Conservation (phyloP, 2,113 vertebrate species). For the Fregata magnificens region DNA sequence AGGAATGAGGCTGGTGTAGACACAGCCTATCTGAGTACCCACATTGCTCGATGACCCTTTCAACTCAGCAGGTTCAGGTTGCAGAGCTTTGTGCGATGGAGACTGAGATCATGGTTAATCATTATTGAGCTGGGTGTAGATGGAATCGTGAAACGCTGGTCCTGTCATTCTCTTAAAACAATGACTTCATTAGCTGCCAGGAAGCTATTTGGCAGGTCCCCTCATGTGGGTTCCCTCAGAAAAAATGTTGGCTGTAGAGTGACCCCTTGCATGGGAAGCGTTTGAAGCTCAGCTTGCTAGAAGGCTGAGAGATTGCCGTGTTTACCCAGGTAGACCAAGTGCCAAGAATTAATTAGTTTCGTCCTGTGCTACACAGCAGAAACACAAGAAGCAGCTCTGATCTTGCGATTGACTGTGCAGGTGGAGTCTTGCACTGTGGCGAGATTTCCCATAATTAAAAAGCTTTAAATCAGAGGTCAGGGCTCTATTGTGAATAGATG, state of each 20-base stretch:
- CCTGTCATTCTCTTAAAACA: slow-evolving; percentile 33
- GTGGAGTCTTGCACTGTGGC: neutral
- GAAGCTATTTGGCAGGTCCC: slow-evolving; percentile 2
- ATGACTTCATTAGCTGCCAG: neutral
- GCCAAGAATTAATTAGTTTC: slow-evolving; percentile 8
- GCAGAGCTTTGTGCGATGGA: neutral
- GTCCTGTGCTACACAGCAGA: neutral
- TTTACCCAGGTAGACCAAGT: neutral
- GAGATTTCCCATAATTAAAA: neutral
- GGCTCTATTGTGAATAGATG: neutral
- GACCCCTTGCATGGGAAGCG: neutral
- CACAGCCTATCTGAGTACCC: neutral
- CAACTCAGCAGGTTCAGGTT: neutral
- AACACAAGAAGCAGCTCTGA: neutral
- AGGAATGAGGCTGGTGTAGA: neutral
- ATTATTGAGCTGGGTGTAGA: neutral
- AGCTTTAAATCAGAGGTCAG: neutral
- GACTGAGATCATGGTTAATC: neutral
- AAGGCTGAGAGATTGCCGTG: neutral
- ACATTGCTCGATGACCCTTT: neutral
- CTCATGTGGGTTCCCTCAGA: neutral
- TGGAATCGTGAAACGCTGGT: neutral
- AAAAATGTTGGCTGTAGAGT: neutral
- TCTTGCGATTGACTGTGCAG: neutral
- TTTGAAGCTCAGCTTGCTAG: neutral